Percentiles rank a stretch among this genome's conserved stretches.
Conservation (phyloP, 2,113 vertebrate species). For the Crypturellus undulatus region DNA sequence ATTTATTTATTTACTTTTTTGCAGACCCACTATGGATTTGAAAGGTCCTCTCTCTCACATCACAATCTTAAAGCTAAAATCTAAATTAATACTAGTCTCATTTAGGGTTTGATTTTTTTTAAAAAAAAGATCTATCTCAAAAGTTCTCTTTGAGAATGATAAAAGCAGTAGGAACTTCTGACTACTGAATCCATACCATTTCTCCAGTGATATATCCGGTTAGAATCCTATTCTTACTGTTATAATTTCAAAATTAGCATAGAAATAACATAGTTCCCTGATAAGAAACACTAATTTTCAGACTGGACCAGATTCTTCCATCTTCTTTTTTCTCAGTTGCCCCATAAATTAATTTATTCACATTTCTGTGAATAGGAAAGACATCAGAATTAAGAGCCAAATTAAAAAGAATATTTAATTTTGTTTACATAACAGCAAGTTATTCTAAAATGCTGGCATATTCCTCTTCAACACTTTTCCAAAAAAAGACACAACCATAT, state of each 20-base stretch:
- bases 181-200: neutral
- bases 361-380: neutral
- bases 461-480: neutral
- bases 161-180: neutral
- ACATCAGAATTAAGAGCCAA: neutral
- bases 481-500: neutral
- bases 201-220: neutral
- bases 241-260: neutral
- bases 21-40: neutral
- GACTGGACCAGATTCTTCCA: neutral
- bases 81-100: neutral
- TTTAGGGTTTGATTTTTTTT: neutral
- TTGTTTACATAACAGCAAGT: neutral
- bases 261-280: neutral
- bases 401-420: neutral
- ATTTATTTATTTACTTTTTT: neutral
- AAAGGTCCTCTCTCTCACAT: neutral
- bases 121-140: neutral
- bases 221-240: neutral
- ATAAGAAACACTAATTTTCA: neutral
- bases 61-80: neutral
- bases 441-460: neutral
- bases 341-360: neutral
- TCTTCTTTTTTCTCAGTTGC: neutral
- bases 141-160: neutral